phyloP scores from a whole-genome alignment of 2,888 invertebrate genomes.

The Troides oblongomaculatus region DNA sequence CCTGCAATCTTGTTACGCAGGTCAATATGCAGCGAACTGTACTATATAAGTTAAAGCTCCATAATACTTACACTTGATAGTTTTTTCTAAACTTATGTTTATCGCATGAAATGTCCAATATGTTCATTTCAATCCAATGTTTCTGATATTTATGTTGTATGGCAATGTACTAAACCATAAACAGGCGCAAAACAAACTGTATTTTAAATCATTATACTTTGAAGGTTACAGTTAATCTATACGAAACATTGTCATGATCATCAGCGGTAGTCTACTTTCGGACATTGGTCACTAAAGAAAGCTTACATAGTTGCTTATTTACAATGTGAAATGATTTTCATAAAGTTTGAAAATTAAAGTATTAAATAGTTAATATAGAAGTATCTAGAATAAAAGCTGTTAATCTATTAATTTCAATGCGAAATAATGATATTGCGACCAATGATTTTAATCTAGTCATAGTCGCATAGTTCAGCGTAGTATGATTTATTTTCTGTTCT shows the following conservation, averaged over 20 bases:
- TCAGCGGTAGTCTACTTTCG: too few relatives aligned
- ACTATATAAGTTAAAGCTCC: conserved; percentile 14
- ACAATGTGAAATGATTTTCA: too few relatives aligned
- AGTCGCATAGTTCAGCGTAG: conserved; percentile 61
- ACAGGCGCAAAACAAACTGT: too few relatives aligned
- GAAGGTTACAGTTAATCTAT: conserved; percentile 59
- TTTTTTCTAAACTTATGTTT: conserved; percentile 9
- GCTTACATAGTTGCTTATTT: too few relatives aligned
- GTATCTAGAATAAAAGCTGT: conserved; percentile 53
- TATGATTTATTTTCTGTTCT: conserved; percentile 73
- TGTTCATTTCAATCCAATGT: background rate
- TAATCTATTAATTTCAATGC: too few relatives aligned
- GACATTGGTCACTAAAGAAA: too few relatives aligned
- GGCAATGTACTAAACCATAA: too few relatives aligned
- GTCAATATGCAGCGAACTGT: conserved; percentile 4
- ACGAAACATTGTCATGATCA: too few relatives aligned
- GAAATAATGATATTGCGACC: conserved; percentile 8
- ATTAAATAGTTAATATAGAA: too few relatives aligned
- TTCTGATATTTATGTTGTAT: background rate
- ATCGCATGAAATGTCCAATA: background rate
- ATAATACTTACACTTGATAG: conserved; percentile 8
- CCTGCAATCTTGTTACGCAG: conserved; percentile 15
- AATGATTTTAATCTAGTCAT: conserved; percentile 29
- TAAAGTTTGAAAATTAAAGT: too few relatives aligned
- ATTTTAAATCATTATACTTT: background rate